phyloP scores from a whole-genome alignment of 1,140 invertebrate genomes.

The Reticulitermes speratus region DNA sequence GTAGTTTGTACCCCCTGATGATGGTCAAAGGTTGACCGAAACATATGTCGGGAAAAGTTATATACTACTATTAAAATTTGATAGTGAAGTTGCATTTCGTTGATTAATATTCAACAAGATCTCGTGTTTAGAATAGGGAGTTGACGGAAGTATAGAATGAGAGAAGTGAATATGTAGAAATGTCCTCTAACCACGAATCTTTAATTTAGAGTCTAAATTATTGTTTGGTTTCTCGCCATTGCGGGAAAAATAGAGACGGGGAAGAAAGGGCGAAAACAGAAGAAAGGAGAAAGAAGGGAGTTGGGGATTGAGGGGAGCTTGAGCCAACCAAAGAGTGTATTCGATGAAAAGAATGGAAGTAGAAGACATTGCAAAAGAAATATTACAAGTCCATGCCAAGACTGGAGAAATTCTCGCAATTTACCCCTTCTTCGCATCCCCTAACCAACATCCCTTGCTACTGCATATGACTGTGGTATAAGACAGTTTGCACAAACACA shows the following conservation, averaged over 20 bases:
- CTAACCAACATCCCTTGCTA: not conserved
- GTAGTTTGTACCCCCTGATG: too few relatives aligned
- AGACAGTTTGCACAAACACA: not conserved
- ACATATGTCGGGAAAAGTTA: too few relatives aligned
- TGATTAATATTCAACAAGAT: too few relatives aligned
- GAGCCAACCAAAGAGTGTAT: not conserved
- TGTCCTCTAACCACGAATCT: constrained; percentile 26
- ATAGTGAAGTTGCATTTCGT: too few relatives aligned
- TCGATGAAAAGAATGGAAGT: constrained; percentile 25
- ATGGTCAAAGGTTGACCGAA: too few relatives aligned
- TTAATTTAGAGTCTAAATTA: constrained; percentile 34
- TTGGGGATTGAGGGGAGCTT: not conserved
- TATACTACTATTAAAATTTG: too few relatives aligned
- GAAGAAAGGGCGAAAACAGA: not conserved
- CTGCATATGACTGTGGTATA: not conserved
- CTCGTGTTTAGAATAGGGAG: too few relatives aligned
- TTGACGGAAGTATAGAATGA: not conserved
- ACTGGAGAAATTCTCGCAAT: constrained; percentile 1
- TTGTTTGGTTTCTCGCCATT: constrained; percentile 29
- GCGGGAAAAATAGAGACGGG: too few relatives aligned
- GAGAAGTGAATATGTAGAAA: not conserved
- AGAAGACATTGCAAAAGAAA: constrained; percentile 23
- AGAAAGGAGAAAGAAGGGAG: not conserved
- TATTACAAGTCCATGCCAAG: constrained; percentile 23
- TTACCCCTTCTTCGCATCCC: not conserved